Base-by-base conservation (phyloP, 2,797 vertebrate species). In the Apogon talboti region DNA sequence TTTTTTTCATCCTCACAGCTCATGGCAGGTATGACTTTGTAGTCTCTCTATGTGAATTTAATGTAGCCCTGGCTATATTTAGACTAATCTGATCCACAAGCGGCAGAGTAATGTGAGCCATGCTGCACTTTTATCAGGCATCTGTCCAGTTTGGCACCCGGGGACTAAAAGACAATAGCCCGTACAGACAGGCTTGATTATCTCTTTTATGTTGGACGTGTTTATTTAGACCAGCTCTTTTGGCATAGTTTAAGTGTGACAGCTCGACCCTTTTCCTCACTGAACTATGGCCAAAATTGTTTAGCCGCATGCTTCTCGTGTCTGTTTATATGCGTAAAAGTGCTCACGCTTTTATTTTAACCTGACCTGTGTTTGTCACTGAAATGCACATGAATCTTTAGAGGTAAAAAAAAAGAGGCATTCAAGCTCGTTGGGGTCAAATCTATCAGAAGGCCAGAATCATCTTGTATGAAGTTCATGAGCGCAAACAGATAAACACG, bases 121-220 rank as follows among this genome's bases (percentile, higher is more conserved):
- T 48, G 68, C 40, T 56, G 71, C 67, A 58, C 73, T 57, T 65
- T 54, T 60, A 59, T 70, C 66, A 74, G 57, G 60, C 69, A 51
- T 72, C 56, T 58, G 52, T 68, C 43, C 76, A 82, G 57, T 66
- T 65, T 87, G 62, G 54, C 67, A 74, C 44, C 44, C 12, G 9
- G 14, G 49, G 33, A 49, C 56, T 67, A 58, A 78, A 52, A 61
- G 58, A 82, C 83, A 76, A 79, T 67, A 46, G 42, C 15, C 14
- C 37, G 28, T 4, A 53, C 35, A 45, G 19, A 83, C 91, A 89
- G 89, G 83, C 89, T 83, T 90, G 11, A 9, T 44, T 45, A 16
- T 53, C 24, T 59, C 6, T 28, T n/a, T 92, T 92, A 89, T 91
- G 93, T 86, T 92, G 93, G 92, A 86, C 94, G 93, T 91, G 92